Evolutionary conservation across 2,888 invertebrate genomes (phyloP).

Genomic region (Lacanobia oleracea): DNA sequence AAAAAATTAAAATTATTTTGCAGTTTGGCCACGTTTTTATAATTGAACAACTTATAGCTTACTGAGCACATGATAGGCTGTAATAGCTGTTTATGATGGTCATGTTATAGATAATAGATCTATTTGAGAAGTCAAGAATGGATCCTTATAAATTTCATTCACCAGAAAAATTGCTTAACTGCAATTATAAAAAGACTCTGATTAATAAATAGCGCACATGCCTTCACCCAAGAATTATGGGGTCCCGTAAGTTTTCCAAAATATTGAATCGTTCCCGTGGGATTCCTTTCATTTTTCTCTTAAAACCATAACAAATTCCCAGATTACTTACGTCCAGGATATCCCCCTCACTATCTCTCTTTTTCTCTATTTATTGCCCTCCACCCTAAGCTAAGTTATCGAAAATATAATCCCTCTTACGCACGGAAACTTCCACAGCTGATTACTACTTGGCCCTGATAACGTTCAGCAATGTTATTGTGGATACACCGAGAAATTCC

Average conservation of each 20-base stretch:
- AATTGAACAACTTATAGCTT: neutral
- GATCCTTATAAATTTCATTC: slow-evolving; percentile 1
- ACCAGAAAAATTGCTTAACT: slow-evolving; percentile 24
- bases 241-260: slow-evolving; percentile 66
- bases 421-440: slow-evolving; percentile 87
- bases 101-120: neutral
- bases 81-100: neutral
- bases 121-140: neutral
- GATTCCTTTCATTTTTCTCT: slow-evolving; percentile 83
- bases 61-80: neutral
- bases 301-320: slow-evolving; percentile 89
- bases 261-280: slow-evolving; percentile 81
- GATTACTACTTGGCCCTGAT: slow-evolving; percentile 87
- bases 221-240: slow-evolving; percentile 58
- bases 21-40: neutral
- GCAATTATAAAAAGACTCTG: slow-evolving; percentile 43
- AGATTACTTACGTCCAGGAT: slow-evolving; percentile 82
- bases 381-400: slow-evolving; percentile 88
- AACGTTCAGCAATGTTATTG: slow-evolving; percentile 72
- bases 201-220: slow-evolving; percentile 66
- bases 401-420: slow-evolving; percentile 90
- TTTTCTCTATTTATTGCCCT: slow-evolving; percentile 87
- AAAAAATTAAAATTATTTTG: no score
- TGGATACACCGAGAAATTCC: slow-evolving; percentile 69
- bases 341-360: slow-evolving; percentile 79